These are phyloP conservation scores for Latrodectus hesperus DNA, from an alignment of 2,888 invertebrate genomes.

Conservation along the genomic window DNA sequence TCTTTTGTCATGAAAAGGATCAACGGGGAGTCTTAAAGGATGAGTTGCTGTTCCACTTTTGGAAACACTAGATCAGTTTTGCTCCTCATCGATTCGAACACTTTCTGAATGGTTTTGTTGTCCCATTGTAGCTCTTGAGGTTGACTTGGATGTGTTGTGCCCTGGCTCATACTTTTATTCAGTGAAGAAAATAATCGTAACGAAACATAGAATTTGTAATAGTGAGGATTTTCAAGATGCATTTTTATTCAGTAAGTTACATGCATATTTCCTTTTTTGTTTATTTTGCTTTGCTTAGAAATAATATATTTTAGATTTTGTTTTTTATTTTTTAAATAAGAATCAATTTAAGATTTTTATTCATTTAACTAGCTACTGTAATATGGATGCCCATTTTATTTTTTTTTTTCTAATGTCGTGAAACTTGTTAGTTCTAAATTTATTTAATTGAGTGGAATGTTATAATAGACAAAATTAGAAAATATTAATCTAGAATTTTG, in stretches of 20 bases:
- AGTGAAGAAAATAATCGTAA: no score
- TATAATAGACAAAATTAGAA: no score
- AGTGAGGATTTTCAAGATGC: not conserved
- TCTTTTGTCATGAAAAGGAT: slow-evolving; percentile 42
- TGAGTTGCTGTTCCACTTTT: slow-evolving; percentile 44
- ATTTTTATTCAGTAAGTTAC: not conserved
- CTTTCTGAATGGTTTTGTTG: not conserved
- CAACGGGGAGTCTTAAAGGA: slow-evolving; percentile 26
- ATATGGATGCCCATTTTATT: no score
- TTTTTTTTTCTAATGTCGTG: no score
- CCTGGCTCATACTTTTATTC: no score
- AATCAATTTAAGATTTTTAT: not conserved
- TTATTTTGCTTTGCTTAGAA: not conserved
- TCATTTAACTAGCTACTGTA: no score
- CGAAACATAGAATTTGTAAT: not conserved
- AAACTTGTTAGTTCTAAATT: no score
- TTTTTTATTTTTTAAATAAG: not conserved
- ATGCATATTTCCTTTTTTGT: not conserved
- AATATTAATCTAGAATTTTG: no score
- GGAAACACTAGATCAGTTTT: slow-evolving; percentile 29
- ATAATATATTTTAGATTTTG: not conserved
- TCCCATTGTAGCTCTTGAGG: no score
- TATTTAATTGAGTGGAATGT: no score
- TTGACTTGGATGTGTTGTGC: no score
- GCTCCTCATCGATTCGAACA: not conserved